Conservation (phyloP, 1,140 invertebrate genomes). For the Cyclargus thomasi region DNA sequence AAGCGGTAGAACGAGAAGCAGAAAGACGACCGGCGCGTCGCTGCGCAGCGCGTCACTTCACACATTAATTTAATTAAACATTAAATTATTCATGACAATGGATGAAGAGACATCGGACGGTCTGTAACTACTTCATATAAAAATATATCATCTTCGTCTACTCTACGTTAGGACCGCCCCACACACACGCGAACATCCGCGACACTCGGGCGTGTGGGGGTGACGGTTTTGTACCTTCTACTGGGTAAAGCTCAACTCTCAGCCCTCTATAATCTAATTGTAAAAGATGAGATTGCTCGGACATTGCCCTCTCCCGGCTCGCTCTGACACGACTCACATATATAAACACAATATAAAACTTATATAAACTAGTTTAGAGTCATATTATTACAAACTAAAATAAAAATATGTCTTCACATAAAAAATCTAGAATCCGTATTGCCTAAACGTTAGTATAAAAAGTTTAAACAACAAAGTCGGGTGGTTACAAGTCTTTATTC, state of each 20-base stretch:
- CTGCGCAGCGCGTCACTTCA: conserved; percentile 20
- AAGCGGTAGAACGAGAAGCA: not conserved
- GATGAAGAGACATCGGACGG: conserved; percentile 42
- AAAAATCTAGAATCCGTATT: conserved; percentile 1
- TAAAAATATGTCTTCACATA: conserved; percentile 8
- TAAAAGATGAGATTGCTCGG: conserved; percentile 57
- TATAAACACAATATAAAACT: conserved; percentile 18
- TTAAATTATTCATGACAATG: conserved; percentile 62
- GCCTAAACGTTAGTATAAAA: conserved; percentile 19
- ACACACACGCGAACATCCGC: not conserved
- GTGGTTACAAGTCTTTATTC: not conserved
- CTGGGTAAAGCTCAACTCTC: not conserved
- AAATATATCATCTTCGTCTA: conserved; percentile 42
- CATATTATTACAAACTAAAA: conserved; percentile 3
- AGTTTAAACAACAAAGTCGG: conserved; percentile 25
- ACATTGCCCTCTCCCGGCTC: conserved; percentile 51
- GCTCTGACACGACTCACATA: conserved; percentile 11
- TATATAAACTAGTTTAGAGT: conserved; percentile 14
- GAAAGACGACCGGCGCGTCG: too few relatives aligned
- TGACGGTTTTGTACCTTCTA: not conserved
- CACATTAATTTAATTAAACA: conserved; percentile 55
- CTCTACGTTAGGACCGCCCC: not conserved
- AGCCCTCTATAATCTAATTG: conserved; percentile 45
- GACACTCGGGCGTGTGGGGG: too few relatives aligned
- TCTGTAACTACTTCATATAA: conserved; percentile 34